Conservation (phyloP, 2,888 invertebrate species). For the Ophioninae sp. region DNA sequence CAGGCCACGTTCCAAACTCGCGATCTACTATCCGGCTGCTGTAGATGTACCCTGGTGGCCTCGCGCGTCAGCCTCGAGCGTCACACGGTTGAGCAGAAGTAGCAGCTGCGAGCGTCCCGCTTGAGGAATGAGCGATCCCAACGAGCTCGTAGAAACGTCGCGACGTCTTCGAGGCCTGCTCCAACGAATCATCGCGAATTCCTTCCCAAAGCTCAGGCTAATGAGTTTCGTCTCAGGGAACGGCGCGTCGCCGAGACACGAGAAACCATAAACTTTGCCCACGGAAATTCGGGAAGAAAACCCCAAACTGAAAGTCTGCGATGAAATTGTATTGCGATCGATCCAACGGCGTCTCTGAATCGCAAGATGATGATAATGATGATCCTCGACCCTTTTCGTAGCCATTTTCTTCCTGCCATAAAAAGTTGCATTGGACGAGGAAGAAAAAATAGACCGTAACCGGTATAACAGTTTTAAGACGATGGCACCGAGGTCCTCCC, state of each 20-base stretch:
- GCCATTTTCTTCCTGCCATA: too few relatives aligned
- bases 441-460: too few relatives aligned
- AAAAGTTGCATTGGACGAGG: too few relatives aligned
- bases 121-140: conserved; percentile 45
- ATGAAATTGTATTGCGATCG: too few relatives aligned
- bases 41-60: not conserved
- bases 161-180: conserved; percentile 21
- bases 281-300: not conserved
- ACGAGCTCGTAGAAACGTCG: conserved; percentile 30
- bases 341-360: not conserved
- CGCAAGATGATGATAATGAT: too few relatives aligned
- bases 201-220: conserved; percentile 1
- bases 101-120: conserved; percentile 54
- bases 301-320: not conserved
- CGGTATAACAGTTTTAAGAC: too few relatives aligned
- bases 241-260: too few relatives aligned
- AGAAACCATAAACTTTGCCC: not conserved
- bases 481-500: too few relatives aligned
- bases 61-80: conserved; percentile 13
- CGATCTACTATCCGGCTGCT: not conserved
- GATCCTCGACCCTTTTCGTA: too few relatives aligned
- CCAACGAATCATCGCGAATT: not conserved
- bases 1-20: conserved; percentile 17
- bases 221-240: conserved; percentile 17
- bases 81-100: conserved; percentile 11